Conservation (phyloP, 1,140 invertebrate species). For the Probaryconus sp. region DNA sequence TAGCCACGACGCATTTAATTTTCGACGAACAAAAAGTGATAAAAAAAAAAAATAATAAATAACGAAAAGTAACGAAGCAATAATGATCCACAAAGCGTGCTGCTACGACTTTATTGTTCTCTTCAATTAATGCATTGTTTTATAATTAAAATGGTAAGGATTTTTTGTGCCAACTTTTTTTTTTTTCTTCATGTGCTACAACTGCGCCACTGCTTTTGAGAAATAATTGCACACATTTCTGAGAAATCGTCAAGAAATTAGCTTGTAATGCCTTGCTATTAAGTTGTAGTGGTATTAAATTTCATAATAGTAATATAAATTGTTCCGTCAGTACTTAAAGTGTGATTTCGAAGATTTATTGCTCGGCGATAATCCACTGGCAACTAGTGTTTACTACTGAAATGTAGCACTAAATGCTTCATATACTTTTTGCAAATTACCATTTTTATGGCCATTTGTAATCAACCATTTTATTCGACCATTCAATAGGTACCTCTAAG, state of each 20-base stretch:
- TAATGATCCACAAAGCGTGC: too few relatives aligned
- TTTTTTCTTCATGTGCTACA: constrained; percentile 10
- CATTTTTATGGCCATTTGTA: constrained; percentile 43
- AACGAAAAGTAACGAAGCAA: too few relatives aligned
- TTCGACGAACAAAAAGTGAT: too few relatives aligned
- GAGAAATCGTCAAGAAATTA: constrained; percentile 31
- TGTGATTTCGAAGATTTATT: constrained; percentile 45
- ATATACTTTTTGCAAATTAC: constrained; percentile 42
- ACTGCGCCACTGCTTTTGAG: constrained; percentile 14
- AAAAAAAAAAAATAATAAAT: too few relatives aligned
- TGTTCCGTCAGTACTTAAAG: constrained; percentile 39
- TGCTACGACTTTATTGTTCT: too few relatives aligned
- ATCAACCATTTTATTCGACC: constrained; percentile 46
- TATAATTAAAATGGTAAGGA: too few relatives aligned
- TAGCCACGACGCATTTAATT: too few relatives aligned
- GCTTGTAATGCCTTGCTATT: constrained; percentile 36
- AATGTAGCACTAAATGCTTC: constrained; percentile 38
- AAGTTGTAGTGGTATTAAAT: constrained; percentile 42
- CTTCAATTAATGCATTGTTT: too few relatives aligned
- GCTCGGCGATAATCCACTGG: constrained; percentile 26
- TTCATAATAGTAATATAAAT: constrained; percentile 51
- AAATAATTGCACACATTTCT: constrained; percentile 37
- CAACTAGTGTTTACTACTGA: constrained; percentile 47
- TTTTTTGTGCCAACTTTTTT: background rate
- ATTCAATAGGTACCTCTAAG: constrained; percentile 28